These are phyloP conservation scores for Malurus leucopterus DNA, from an alignment of 2,797 vertebrate genomes.

Conservation along the genomic window DNA sequence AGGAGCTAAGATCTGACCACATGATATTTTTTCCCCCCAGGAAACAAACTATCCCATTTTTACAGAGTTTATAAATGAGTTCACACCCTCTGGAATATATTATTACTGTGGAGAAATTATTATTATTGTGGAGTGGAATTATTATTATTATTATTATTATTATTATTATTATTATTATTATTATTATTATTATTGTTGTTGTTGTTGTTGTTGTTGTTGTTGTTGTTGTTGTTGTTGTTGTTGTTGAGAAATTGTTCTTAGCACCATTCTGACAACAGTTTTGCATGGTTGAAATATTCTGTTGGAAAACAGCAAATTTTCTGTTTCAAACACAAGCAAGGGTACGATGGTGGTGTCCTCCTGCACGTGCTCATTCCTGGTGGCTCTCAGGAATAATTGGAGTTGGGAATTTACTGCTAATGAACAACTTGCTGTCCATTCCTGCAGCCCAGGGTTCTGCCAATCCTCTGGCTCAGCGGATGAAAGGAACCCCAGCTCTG, in stretches of 20 bases:
- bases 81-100: background rate
- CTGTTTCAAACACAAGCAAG: background rate
- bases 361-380: background rate
- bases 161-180: no score
- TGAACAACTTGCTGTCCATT: background rate
- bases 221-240: background rate
- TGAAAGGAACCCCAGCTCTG: background rate
- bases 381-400: background rate
- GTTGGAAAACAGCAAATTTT: background rate
- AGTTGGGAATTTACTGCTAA: background rate
- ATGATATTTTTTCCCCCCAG: background rate
- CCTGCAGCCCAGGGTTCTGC: background rate
- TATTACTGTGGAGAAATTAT: background rate
- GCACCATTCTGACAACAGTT: background rate
- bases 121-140: no score
- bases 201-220: no score
- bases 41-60: background rate
- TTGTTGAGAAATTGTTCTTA: background rate
- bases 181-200: no score
- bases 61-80: background rate
- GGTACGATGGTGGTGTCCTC: background rate
- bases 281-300: background rate
- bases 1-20: background rate
- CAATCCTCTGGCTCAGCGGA: background rate
- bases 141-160: no score